These are phyloP conservation scores for Zaprionus bogoriensis DNA, from an alignment of 2,888 invertebrate species.

Conservation along the genomic window DNA sequence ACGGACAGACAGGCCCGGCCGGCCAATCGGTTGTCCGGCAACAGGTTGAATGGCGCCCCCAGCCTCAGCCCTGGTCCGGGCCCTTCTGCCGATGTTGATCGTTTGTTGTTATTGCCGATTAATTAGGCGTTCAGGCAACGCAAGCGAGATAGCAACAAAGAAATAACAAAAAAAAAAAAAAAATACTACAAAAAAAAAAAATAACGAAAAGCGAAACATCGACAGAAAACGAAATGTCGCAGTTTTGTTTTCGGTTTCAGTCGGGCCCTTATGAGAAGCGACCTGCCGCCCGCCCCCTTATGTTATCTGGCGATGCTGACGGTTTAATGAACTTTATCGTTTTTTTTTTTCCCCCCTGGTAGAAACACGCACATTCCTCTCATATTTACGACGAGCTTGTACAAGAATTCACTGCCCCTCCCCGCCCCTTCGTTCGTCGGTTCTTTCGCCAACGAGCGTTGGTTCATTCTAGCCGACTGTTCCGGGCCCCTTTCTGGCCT, in stretches of 20 bases:
- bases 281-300: background rate
- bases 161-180: conserved; percentile 1
- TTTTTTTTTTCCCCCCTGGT: background rate
- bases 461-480: conserved; percentile 18
- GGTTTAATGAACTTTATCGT: conserved; percentile 41
- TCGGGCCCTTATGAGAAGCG: conserved; percentile 44
- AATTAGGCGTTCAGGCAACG: conserved; percentile 21
- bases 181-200: background rate
- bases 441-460: background rate
- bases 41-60: conserved; percentile 52
- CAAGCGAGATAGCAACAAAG: background rate
- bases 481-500: conserved; percentile 6
- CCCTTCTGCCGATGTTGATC: conserved; percentile 21
- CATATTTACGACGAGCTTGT: conserved; percentile 39
- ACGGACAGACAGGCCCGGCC: conserved; percentile 11
- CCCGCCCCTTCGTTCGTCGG: too few relatives aligned
- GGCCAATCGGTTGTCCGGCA: conserved; percentile 28
- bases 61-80: background rate
- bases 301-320: conserved; percentile 19
- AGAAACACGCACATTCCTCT: conserved; percentile 58
- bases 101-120: conserved; percentile 31
- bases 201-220: conserved; percentile 17
- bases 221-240: conserved; percentile 62
- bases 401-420: background rate
- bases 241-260: conserved; percentile 63